Percentiles rank a stretch among this genome's conserved stretches.
These are phyloP conservation scores for Stichodactyla helianthus DNA, from an alignment of 64 coral and sea anemone genomes.

Conservation along the genomic window DNA sequence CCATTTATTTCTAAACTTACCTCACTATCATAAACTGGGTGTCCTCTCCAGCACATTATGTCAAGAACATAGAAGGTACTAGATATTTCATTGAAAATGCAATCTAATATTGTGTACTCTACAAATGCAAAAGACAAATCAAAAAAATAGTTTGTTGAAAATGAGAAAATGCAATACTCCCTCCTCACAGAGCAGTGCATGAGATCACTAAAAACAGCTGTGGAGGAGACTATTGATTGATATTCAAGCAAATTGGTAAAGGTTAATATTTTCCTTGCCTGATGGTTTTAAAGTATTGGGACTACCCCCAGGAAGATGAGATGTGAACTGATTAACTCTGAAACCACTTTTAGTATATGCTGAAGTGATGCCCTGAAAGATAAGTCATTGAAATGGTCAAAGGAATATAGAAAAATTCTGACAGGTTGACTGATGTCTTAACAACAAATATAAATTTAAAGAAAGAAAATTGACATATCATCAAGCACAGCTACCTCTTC, in stretches of 20 bases:
- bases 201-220: too few species aligned
- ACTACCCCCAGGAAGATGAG: constrained; percentile 53
- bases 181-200: too few species aligned
- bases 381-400: not conserved
- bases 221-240: too few species aligned
- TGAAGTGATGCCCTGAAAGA: constrained; percentile 42
- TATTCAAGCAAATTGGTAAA: too few species aligned
- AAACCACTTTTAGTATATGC: constrained; percentile 77
- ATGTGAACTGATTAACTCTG: constrained; percentile 56
- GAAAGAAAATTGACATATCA: too few species aligned
- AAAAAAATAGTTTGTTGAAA: not conserved
- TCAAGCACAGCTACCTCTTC: too few species aligned
- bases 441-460: too few species aligned
- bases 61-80: constrained; percentile 82
- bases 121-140: not conserved
- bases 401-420: too few species aligned
- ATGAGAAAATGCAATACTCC: too few species aligned
- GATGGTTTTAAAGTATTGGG: constrained; percentile 42
- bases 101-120: constrained; percentile 97
- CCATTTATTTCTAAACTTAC: constrained; percentile 24
- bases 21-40: constrained; percentile 97
- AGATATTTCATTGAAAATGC: constrained; percentile 81
- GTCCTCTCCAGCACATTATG: constrained; percentile 94
- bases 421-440: too few species aligned
- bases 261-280: constrained; percentile 27